phyloP scores from a whole-genome alignment of 1,140 invertebrate genomes.

The Zaprionus camerounensis region DNA sequence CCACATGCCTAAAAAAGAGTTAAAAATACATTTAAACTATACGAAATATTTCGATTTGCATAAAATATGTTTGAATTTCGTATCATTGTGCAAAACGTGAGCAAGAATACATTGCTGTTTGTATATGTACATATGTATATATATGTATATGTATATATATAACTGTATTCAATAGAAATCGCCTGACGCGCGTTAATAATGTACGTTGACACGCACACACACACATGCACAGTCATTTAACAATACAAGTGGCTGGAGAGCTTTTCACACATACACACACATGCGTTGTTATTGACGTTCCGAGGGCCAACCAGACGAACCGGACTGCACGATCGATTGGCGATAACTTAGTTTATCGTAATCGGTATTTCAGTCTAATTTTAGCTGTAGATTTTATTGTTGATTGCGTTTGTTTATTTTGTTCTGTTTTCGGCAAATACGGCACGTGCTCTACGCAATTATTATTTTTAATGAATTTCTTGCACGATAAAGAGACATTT shows the following conservation, averaged over 20 bases:
- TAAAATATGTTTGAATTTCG: constrained; percentile 19
- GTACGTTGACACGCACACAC: not conserved
- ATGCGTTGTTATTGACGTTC: not conserved
- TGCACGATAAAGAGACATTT: constrained; percentile 27
- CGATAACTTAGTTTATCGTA: constrained; percentile 28
- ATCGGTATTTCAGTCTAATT: constrained; percentile 36
- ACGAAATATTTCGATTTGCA: constrained; percentile 11
- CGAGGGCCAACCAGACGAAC: constrained; percentile 2
- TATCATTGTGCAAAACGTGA: constrained; percentile 25
- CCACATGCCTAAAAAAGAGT: not conserved
- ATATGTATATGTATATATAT: not conserved
- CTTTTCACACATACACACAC: constrained; percentile 16
- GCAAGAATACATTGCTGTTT: not conserved
- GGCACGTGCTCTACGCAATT: constrained; percentile 25
- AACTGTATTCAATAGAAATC: constrained; percentile 13
- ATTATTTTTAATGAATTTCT: constrained; percentile 8
- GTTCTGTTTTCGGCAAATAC: not conserved
- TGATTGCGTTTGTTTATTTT: constrained; percentile 31
- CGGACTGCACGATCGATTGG: constrained; percentile 47
- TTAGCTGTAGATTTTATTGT: constrained; percentile 22
- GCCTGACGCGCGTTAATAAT: not conserved
- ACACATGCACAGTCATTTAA: not conserved
- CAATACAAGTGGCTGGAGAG: not conserved
- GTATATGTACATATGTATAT: not conserved
- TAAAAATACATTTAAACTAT: not conserved